Base-by-base conservation (phyloP, 2,888 invertebrate genomes). In the Cyaniris semiargus region DNA sequence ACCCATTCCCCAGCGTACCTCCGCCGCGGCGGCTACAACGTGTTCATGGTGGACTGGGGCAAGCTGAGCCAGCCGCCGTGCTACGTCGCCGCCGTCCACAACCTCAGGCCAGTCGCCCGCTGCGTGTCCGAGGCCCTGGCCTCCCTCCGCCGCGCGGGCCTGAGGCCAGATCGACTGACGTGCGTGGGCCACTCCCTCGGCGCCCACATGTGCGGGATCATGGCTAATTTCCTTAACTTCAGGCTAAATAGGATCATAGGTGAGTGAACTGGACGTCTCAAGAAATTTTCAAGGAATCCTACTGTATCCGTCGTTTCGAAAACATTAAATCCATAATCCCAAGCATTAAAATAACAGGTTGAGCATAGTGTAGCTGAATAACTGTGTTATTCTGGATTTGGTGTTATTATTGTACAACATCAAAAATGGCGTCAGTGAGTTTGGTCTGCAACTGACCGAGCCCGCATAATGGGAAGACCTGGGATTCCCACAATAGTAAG, bases 181-280 rank as follows among this genome's bases (percentile, higher is more conserved):
- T 97, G 97, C 86, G 96, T 97, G 1, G 97, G 97, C 0, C 97
- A 97, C 89, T 96, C 96, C 5, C 90, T 96, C 66, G 97, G 97
- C 0, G 96, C 97, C 0, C 97, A 97, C 84, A 89, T 96, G 77
- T 97, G 97, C 82, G 97, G 97, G 13, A 94, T 97, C 79, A 95
- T 97, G 81, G 95, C 97, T 0, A 96, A 96, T 85, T 96, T 95
- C 84, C 90, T 97, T 70, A 95, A 95, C 48, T 97, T 97, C 88
- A 91, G 97, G 48, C 93, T 97, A 82, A 96, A 97, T 84, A 93
- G 96, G 80, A 97, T 97, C 79, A 95, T 97, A 77, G 97, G 95
- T 95, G 85, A 83, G 74, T 76, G 0, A 1, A 48, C 48, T 0
- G 13, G 13, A n/a, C n/a, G n/a, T n/a, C n/a, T n/a, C n/a, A n/a